Percentiles rank a stretch among this genome's conserved stretches.
These are phyloP conservation scores for Bactericera cockerelli DNA, from an alignment of 1,140 invertebrate species.

Conservation along the genomic window DNA sequence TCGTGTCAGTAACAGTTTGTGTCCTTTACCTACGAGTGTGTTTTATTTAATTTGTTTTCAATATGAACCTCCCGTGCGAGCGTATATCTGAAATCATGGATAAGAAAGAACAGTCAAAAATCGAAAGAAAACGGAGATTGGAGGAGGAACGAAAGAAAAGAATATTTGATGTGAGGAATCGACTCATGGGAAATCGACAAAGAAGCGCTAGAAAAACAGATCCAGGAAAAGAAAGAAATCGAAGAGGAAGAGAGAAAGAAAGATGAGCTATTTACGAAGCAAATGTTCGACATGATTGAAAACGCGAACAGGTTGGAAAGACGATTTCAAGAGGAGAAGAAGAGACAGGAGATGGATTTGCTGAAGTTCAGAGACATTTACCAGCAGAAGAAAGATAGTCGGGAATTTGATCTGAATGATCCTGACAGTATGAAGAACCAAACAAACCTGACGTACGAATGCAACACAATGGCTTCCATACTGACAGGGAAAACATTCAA, in stretches of 20 bases:
- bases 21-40: no score
- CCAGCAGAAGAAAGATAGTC: conserved; percentile 53
- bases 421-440: conserved; percentile 53
- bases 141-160: conserved; percentile 3
- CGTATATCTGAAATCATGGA: background rate
- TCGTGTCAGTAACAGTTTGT: no score
- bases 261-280: conserved; percentile 16
- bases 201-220: conserved; percentile 10
- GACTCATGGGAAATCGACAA: conserved; percentile 7
- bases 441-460: background rate
- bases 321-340: conserved; percentile 30
- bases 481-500: background rate
- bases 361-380: conserved; percentile 53
- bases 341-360: conserved; percentile 47
- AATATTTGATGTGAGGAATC: conserved; percentile 4
- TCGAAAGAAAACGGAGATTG: background rate
- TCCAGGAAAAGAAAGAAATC: background rate
- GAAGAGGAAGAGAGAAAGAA: background rate
- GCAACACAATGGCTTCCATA: background rate
- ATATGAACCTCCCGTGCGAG: no score
- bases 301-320: background rate
- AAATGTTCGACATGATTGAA: conserved; percentile 11
- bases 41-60: no score
- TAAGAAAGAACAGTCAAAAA: conserved; percentile 6
- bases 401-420: conserved; percentile 75